Base-by-base conservation (phyloP, 2,113 vertebrate species). In the Hyaena hyaena region DNA sequence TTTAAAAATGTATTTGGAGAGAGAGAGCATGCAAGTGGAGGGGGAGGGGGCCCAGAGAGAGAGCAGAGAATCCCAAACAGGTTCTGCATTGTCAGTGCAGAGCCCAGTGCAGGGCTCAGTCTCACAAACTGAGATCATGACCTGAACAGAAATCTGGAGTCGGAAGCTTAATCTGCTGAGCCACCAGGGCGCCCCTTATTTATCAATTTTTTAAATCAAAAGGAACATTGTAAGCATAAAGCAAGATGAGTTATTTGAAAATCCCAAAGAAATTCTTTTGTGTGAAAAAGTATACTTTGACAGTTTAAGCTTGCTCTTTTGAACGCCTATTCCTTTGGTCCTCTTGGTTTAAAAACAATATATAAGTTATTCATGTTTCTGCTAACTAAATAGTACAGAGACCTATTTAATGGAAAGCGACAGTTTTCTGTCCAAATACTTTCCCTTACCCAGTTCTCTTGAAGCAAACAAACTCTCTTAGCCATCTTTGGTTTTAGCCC, bases 241-340 rank as follows among this genome's bases (percentile, higher is more conserved):
- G 58, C 31, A 95, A 55, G n/a, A 53, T 74, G 43, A 76, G 35
- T 95, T 92, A 84, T 90, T 90, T 93, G 83, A 96, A 90, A 93
- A 92, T 66, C 26, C 33, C n/a, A 55, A 71, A 31, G 33, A 83
- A 79, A 5, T 93, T 96, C 11, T 97, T 95, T 97, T 91, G 61
- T 39, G 39, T 94, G 90, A 93, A 84, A 93, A 93, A 96, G 50
- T 81, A 74, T 77, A 82, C 31, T 90, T 82, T 53, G 28, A 79
- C 68, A 28, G 10, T 90, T 91, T 55, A 81, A 90, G 3, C 39
- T 45, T 69, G 8, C 6, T 89, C 10, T 80, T 97, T 92, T 92
- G n/a, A 92, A 92, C 79, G 65, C 65, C 7, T 94, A 0, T 74
- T 91, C 43, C 88, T 93, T 85, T 61, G 45, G 23, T 88, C 61